Evolutionary conservation across 2,113 vertebrate genomes (phyloP).

Genomic region (Sinocyclocheilus anophthalmus): DNA sequence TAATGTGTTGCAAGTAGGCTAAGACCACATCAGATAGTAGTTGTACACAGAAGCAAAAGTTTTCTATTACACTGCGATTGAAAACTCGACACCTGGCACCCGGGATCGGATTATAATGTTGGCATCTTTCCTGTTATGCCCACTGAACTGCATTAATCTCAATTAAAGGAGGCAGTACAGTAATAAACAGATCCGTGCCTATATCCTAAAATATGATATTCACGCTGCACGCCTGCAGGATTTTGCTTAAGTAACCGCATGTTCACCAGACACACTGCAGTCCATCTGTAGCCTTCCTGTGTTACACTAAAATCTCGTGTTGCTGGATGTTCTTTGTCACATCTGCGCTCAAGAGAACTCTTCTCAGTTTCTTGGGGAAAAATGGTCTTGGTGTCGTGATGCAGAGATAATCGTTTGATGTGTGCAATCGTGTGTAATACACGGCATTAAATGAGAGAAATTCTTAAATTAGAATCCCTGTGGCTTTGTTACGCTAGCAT

Average conservation of each 20-base stretch:
- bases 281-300: neutral
- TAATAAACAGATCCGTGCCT: neutral
- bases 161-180: neutral
- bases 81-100: neutral
- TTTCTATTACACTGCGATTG: neutral
- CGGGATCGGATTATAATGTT: neutral
- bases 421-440: slow-evolving; percentile 28
- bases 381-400: neutral
- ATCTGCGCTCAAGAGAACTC: slow-evolving; percentile 18
- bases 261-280: neutral
- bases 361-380: neutral
- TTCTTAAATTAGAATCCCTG: slow-evolving; percentile 25
- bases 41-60: neutral
- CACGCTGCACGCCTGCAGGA: neutral
- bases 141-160: slow-evolving; percentile 8
- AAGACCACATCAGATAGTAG: neutral
- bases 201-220: slow-evolving; percentile 6
- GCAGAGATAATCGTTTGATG: slow-evolving; percentile 28
- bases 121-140: neutral
- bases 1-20: slow-evolving; percentile 17
- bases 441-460: neutral
- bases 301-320: neutral
- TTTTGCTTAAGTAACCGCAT: neutral
- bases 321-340: slow-evolving; percentile 16
- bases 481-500: slow-evolving; percentile 19